Conservation (phyloP, 2,888 invertebrate species). For the Apamea monoglypha region DNA sequence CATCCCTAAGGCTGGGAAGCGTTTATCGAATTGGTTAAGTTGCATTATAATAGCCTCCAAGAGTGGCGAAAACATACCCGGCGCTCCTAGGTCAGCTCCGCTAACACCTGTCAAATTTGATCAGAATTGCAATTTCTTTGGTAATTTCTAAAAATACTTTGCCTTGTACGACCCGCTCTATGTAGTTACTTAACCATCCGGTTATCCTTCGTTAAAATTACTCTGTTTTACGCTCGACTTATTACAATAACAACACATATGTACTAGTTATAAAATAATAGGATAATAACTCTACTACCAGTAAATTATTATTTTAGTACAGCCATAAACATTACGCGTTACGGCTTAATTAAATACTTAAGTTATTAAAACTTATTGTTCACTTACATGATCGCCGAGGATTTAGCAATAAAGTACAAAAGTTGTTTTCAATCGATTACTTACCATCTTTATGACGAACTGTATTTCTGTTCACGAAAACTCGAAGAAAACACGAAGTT, state of each 20-base stretch:
- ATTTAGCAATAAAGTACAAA: conserved; percentile 18
- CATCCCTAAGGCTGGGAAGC: background rate
- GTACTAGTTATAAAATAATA: conserved; percentile 42
- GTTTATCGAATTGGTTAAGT: background rate
- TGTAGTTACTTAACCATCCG: conserved; percentile 22
- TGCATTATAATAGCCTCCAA: background rate
- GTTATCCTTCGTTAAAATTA: conserved; percentile 48
- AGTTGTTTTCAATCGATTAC: conserved; percentile 18
- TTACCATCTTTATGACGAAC: conserved; percentile 35
- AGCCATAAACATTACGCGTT: conserved; percentile 40
- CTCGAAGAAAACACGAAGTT: conserved; percentile 67
- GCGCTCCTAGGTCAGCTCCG: background rate
- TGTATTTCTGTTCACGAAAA: conserved; percentile 28
- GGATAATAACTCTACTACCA: conserved; percentile 40
- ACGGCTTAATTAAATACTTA: conserved; percentile 32
- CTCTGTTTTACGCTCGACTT: conserved; percentile 30
- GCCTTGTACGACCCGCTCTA: background rate
- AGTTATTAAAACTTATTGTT: conserved; percentile 44
- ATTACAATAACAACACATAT: conserved; percentile 26
- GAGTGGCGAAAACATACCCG: background rate
- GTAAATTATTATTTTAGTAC: conserved; percentile 45
- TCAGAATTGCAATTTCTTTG: background rate
- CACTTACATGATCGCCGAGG: conserved; percentile 19
- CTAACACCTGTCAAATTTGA: background rate
- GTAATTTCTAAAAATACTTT: conserved; percentile 1